These are phyloP conservation scores for Plecturocebus donacophilus DNA, from an alignment of 2,113 vertebrate species.

Conservation along the genomic window DNA sequence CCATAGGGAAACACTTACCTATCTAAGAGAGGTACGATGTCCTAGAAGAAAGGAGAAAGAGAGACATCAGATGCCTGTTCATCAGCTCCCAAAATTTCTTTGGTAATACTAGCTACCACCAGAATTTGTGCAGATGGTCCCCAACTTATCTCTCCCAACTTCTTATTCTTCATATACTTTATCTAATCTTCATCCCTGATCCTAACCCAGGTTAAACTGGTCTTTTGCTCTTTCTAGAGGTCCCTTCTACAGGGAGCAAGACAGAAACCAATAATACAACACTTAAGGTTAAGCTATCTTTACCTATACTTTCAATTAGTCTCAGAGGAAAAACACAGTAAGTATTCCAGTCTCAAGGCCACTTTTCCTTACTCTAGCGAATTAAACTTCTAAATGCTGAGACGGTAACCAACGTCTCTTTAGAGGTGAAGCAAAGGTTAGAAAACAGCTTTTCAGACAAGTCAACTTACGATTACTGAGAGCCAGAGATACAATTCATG, in stretches of 20 bases:
- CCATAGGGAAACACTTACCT: constrained; percentile 31
- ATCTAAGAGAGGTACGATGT: constrained; percentile 56
- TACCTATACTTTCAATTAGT: not conserved
- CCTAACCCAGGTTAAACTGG: not conserved
- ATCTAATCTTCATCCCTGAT: not conserved
- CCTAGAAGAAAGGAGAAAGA: constrained; percentile 58
- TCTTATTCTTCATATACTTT: not conserved
- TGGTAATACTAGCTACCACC: not conserved
- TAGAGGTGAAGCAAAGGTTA: not conserved
- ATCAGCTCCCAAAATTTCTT: constrained; percentile 3
- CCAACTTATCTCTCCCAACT: not conserved
- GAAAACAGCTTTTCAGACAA: constrained; percentile 26
- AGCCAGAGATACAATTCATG: not conserved
- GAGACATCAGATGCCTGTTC: constrained; percentile 33
- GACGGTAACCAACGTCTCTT: not conserved
- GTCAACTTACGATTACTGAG: not conserved
- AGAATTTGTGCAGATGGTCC: not conserved
- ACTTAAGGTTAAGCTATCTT: constrained; percentile 13
- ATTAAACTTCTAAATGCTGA: constrained; percentile 8
- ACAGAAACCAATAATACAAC: not conserved
- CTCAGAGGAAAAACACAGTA: not conserved
- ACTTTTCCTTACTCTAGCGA: not conserved
- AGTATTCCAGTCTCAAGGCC: not conserved
- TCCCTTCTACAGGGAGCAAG: not conserved
- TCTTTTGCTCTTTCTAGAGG: constrained; percentile 38